Evolutionary conservation across 2,797 vertebrate genomes (phyloP).

Genomic region (Hemitrygon akajei): DNA sequence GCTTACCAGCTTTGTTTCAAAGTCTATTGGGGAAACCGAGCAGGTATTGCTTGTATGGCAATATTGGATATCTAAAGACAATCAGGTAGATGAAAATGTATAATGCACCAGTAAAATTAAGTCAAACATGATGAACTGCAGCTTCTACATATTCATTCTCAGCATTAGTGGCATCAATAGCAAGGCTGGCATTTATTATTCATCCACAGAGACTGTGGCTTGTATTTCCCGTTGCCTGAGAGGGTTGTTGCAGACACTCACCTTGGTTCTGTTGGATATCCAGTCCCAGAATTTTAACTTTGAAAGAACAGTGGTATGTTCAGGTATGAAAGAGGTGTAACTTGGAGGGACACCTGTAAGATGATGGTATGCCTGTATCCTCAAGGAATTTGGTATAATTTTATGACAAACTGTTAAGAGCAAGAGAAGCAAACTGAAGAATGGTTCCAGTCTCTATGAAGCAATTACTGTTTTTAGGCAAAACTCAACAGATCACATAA

Average conservation of each 20-base stretch:
- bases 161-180: background rate
- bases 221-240: background rate
- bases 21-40: background rate
- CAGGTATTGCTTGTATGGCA: background rate
- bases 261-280: background rate
- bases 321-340: background rate
- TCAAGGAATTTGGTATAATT: background rate
- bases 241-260: background rate
- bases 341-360: background rate
- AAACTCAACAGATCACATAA: background rate
- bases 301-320: too few relatives aligned
- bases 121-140: background rate
- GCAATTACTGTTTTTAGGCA: background rate
- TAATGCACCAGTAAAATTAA: background rate
- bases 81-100: background rate
- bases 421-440: background rate
- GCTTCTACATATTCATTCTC: background rate
- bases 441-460: background rate
- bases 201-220: too few relatives aligned
- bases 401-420: background rate
- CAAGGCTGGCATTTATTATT: background rate
- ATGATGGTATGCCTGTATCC: background rate
- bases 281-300: too few relatives aligned
- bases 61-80: background rate
- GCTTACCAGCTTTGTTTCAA: background rate